phyloP scores from a whole-genome alignment of 2,888 invertebrate genomes.

The Pomacea canaliculata region DNA sequence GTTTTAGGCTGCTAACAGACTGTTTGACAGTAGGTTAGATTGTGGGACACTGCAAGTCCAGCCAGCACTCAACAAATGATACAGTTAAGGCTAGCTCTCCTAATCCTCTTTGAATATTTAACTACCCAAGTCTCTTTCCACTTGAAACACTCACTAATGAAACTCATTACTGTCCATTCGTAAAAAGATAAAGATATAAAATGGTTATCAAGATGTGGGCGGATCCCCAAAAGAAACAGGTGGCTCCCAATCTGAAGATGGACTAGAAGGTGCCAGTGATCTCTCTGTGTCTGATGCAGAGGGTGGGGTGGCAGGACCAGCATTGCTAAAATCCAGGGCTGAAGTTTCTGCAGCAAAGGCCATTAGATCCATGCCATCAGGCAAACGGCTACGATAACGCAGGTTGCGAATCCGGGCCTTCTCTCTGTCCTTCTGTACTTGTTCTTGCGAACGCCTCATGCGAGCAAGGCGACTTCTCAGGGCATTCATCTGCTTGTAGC shows the following conservation, averaged over 20 bases:
- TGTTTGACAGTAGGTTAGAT: too few relatives aligned
- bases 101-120: too few relatives aligned
- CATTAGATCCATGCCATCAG: conserved; percentile 14
- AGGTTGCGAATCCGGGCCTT: conserved; percentile 16
- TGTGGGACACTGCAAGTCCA: too few relatives aligned
- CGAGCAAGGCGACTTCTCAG: conserved; percentile 24
- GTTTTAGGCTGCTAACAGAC: too few relatives aligned
- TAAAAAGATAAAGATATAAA: too few relatives aligned
- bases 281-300: not conserved
- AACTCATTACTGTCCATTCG: too few relatives aligned
- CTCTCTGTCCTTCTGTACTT: conserved; percentile 19
- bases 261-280: not conserved
- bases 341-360: conserved; percentile 10
- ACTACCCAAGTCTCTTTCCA: too few relatives aligned
- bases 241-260: conserved; percentile 19
- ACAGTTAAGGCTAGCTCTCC: too few relatives aligned
- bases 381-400: conserved; percentile 3
- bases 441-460: conserved; percentile 23
- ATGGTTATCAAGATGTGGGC: not conserved
- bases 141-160: too few relatives aligned
- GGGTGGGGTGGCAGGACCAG: conserved; percentile 4
- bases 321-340: conserved; percentile 14
- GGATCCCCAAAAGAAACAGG: conserved; percentile 13
- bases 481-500: conserved; percentile 28
- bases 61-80: too few relatives aligned